Evolutionary conservation across 1,140 invertebrate species (phyloP).

Genomic region (Formica exsecta): DNA sequence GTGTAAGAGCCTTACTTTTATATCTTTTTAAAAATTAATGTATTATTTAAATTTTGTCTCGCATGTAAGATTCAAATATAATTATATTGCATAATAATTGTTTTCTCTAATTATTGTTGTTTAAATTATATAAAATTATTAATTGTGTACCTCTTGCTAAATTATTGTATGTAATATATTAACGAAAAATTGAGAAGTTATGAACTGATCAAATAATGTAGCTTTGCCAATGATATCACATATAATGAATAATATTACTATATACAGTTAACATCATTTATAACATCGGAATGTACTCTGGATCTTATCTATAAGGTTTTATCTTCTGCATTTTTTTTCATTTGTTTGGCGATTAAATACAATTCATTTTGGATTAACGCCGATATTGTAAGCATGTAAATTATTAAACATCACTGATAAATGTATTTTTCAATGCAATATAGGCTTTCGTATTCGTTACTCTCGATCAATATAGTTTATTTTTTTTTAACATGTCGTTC

Average conservation of each 20-base stretch:
- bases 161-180: too few species aligned
- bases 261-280: background rate
- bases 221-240: background rate
- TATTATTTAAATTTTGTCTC: background rate
- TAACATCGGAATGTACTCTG: conserved; percentile 7
- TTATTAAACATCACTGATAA: too few species aligned
- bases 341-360: background rate
- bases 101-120: background rate
- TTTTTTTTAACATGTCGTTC: too few species aligned
- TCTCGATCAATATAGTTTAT: too few species aligned
- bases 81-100: background rate
- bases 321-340: background rate
- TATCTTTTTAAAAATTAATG: too few species aligned
- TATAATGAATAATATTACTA: background rate
- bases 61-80: background rate
- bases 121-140: background rate
- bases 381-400: conserved; percentile 7
- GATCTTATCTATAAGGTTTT: conserved; percentile 2
- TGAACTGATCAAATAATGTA: background rate
- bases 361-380: conserved; percentile 33
- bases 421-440: background rate
- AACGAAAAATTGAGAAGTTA: background rate
- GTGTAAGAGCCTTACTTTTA: too few species aligned
- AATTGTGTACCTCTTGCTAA: background rate
- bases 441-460: background rate